Conservation (phyloP, 2,888 invertebrate species). For the Drosophila conformis region DNA sequence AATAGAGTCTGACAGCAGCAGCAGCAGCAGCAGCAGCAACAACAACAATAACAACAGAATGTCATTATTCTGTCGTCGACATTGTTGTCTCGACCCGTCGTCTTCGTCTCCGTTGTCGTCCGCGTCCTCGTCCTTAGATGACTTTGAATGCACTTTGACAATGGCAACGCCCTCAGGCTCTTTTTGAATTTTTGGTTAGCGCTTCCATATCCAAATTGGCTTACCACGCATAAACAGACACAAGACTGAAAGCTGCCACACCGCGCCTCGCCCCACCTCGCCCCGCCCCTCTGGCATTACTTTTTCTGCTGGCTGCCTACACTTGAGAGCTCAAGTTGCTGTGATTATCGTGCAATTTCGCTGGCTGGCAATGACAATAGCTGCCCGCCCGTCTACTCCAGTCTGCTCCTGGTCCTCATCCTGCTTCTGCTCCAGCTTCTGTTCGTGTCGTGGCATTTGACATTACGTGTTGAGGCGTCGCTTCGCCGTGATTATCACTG, state of each 20-base stretch:
- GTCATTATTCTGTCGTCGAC: conserved; percentile 68
- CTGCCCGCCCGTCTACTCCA: conserved; percentile 24
- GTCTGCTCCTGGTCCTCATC: conserved; percentile 7
- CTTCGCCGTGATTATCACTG: conserved; percentile 76
- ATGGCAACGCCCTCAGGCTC: conserved; percentile 63
- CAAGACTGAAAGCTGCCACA: conserved; percentile 22
- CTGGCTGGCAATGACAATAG: conserved; percentile 66
- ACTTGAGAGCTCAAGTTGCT: conserved; percentile 79
- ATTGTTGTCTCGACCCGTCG: conserved; percentile 24
- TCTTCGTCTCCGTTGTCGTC: background rate
- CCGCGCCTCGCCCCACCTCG: no score
- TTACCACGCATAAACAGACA: conserved; percentile 76
- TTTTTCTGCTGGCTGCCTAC: conserved; percentile 36
- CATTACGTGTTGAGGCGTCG: conserved; percentile 78
- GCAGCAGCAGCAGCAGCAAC: conserved; percentile 20
- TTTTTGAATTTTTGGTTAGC: conserved; percentile 61
- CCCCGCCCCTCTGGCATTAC: conserved; percentile 1
- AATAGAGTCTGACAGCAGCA: conserved; percentile 33
- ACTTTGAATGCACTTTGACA: conserved; percentile 70
- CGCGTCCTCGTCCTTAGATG: conserved; percentile 20
- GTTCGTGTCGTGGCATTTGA: conserved; percentile 72
- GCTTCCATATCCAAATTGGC: conserved; percentile 76
- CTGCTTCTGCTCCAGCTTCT: conserved; percentile 25
- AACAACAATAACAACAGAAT: conserved; percentile 36
- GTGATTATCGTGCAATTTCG: conserved; percentile 80